phyloP scores from a whole-genome alignment of 1,140 invertebrate genomes.

The Hesperophylax magnus region DNA sequence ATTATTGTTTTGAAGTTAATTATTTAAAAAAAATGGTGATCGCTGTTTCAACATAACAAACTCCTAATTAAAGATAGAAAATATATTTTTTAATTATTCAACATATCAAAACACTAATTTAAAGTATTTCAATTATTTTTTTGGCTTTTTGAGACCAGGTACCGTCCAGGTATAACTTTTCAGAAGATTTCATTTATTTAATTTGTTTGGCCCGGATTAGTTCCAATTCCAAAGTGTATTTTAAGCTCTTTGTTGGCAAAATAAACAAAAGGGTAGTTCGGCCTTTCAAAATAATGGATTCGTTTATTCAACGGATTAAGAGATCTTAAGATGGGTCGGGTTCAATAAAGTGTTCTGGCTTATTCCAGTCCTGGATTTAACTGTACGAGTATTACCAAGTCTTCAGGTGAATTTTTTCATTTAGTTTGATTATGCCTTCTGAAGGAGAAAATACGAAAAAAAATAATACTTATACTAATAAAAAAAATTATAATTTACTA shows the following conservation, averaged over 20 bases:
- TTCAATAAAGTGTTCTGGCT: not conserved
- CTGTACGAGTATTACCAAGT: too few relatives aligned
- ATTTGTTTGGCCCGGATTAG: constrained; percentile 15
- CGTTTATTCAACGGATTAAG: constrained; percentile 20
- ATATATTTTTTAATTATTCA: too few relatives aligned
- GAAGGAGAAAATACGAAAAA: not conserved
- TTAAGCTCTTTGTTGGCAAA: constrained; percentile 7
- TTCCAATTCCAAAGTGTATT: not conserved
- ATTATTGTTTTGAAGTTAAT: too few relatives aligned
- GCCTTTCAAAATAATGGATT: not conserved
- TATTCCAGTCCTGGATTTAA: too few relatives aligned
- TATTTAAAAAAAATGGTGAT: too few relatives aligned
- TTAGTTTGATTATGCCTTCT: not conserved
- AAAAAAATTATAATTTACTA: too few relatives aligned
- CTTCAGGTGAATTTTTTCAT: too few relatives aligned
- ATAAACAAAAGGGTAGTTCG: constrained; percentile 17
- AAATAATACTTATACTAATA: not conserved
- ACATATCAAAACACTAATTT: too few relatives aligned
- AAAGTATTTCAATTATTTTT: too few relatives aligned
- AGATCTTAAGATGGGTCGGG: not conserved
- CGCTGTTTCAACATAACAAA: too few relatives aligned
- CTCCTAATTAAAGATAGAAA: too few relatives aligned
- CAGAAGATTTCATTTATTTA: not conserved
- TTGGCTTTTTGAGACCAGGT: too few relatives aligned
- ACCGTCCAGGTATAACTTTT: constrained; percentile 2